Evolutionary conservation across 1,140 invertebrate species (phyloP).

Genomic region (Drosophila prosaltans): DNA sequence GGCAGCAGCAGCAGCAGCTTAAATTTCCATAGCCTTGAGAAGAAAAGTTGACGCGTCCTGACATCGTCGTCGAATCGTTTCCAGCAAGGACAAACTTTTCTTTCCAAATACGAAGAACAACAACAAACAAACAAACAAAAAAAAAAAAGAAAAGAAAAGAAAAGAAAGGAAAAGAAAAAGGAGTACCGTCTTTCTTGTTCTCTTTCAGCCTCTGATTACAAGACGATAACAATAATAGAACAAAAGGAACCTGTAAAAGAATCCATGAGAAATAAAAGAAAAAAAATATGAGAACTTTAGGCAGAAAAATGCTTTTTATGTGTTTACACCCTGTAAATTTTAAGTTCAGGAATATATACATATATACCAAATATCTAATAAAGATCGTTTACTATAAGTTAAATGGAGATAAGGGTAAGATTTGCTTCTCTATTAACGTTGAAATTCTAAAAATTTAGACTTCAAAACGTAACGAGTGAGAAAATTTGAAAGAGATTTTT

Average conservation of each 20-base stretch:
- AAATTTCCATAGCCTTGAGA: constrained; percentile 10
- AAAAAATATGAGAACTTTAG: constrained; percentile 18
- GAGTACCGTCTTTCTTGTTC: constrained; percentile 1
- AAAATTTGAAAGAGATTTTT: too few relatives aligned
- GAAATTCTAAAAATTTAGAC: too few relatives aligned
- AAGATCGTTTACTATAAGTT: too few relatives aligned
- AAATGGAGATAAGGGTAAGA: too few relatives aligned
- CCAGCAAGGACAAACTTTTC: constrained; percentile 39
- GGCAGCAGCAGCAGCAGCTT: constrained; percentile 8
- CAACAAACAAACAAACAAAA: too few relatives aligned
- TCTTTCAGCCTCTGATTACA: constrained; percentile 50
- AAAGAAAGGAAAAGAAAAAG: background rate
- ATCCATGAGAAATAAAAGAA: constrained; percentile 19
- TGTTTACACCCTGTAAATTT: background rate
- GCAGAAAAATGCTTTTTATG: constrained; percentile 43
- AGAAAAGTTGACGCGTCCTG: background rate
- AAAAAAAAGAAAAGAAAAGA: too few relatives aligned
- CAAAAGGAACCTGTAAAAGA: constrained; percentile 27
- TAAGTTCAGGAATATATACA: too few relatives aligned
- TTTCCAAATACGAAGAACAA: background rate
- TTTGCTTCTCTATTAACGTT: too few relatives aligned
- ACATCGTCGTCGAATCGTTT: background rate
- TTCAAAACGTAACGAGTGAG: too few relatives aligned
- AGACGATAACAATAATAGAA: constrained; percentile 58
- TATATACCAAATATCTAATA: too few relatives aligned